Conservation (phyloP, 2,113 vertebrate species). For the Setophaga petechia region DNA sequence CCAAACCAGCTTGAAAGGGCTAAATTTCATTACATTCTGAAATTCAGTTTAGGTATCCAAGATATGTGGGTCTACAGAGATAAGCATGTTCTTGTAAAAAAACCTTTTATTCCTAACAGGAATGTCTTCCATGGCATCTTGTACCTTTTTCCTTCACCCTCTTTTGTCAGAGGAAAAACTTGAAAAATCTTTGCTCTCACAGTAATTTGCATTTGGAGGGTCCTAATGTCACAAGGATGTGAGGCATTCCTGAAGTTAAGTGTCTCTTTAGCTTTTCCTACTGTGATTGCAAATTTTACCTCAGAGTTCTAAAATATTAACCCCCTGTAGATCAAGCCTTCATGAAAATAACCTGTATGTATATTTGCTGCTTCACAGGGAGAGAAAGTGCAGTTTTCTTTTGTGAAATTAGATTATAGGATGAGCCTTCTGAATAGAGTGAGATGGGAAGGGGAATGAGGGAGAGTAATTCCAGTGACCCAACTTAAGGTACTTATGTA, state of each 20-base stretch:
- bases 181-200: background rate
- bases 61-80: background rate
- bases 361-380: background rate
- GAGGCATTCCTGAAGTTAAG: background rate
- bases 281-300: background rate
- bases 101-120: slow-evolving; percentile 24
- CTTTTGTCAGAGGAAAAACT: background rate
- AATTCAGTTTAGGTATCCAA: background rate
- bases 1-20: background rate
- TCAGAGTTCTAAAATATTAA: background rate
- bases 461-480: slow-evolving; percentile 10
- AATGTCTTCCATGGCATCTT: slow-evolving; percentile 16
- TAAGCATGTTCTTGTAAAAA: background rate
- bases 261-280: background rate
- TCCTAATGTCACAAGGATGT: background rate
- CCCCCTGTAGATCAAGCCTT: background rate
- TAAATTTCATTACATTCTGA: background rate
- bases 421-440: background rate
- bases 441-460: background rate
- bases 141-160: background rate
- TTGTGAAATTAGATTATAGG: background rate
- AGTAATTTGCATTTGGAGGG: background rate
- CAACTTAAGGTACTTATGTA: background rate
- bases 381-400: background rate
- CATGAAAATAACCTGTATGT: background rate